phyloP scores from a whole-genome alignment of 2,113 vertebrate genomes.

The Ursus arctos region DNA sequence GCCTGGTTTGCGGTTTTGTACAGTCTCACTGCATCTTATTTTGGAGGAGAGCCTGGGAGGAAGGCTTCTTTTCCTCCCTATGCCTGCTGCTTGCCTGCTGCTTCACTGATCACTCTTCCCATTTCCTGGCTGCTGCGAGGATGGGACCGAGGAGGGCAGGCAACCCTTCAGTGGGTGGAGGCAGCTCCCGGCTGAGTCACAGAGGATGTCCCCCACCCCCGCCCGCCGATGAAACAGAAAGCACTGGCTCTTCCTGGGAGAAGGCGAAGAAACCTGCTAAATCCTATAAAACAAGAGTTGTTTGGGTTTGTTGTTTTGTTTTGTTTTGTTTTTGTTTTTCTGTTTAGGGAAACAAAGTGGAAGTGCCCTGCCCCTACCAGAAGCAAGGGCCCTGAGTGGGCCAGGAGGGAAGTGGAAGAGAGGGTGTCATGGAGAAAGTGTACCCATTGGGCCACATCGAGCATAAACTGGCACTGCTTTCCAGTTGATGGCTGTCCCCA shows the following conservation, averaged over 20 bases:
- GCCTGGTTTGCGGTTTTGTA: neutral
- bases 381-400: neutral
- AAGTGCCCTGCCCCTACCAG: neutral
- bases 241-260: neutral
- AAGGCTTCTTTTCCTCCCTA: neutral
- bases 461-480: neutral
- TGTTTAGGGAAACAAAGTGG: neutral
- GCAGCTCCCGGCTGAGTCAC: neutral
- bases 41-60: neutral
- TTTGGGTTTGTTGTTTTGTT: neutral
- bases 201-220: neutral
- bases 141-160: neutral
- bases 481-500: neutral
- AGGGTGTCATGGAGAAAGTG: neutral
- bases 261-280: neutral
- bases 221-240: neutral
- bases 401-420: neutral
- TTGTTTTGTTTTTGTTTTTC: neutral
- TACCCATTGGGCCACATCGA: fast-evolving
- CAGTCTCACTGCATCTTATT: neutral
- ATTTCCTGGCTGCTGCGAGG: neutral
- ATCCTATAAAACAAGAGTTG: neutral
- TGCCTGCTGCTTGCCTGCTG: neutral
- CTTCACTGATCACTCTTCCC: neutral
- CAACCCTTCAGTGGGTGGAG: neutral